A percentile compares a stretch with the other conserved stretches of the same genome.
Conservation (phyloP, 2,113 vertebrate genomes). For the Sclerurus mexicanus region DNA sequence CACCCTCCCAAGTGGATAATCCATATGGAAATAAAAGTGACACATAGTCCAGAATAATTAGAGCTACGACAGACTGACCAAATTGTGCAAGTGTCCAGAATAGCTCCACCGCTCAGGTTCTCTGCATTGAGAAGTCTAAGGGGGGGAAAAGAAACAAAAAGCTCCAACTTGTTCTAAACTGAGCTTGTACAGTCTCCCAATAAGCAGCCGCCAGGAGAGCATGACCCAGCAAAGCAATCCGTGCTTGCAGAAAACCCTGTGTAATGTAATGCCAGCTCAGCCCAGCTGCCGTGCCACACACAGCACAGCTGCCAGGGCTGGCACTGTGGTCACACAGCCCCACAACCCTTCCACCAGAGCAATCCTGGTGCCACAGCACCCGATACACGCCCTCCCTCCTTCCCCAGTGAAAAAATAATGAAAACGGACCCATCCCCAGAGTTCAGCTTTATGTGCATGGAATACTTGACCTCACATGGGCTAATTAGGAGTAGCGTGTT, state of each 20-base stretch:
- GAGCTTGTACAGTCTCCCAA: not conserved
- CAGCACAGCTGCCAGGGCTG: not conserved
- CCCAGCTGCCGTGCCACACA: not conserved
- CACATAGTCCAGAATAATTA: not conserved
- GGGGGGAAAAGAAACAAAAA: not conserved
- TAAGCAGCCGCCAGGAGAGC: not conserved
- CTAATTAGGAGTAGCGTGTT: not conserved
- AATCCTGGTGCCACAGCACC: not conserved
- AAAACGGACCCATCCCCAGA: not conserved
- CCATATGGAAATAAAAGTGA: not conserved
- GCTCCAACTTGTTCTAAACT: not conserved
- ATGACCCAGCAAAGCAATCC: not conserved
- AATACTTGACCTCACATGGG: not conserved
- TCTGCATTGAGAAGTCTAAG: not conserved
- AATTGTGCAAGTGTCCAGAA: not conserved
- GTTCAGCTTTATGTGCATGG: fast-evolving
- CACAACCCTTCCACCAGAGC: not conserved
- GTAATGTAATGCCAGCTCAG: not conserved
- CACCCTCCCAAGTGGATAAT: not conserved
- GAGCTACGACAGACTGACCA: not conserved
- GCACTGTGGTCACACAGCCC: not conserved
- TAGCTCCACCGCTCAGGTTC: not conserved
- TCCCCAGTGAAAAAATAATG: not conserved
- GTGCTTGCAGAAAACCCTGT: not conserved
- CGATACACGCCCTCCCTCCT: not conserved